Evolutionary conservation across 1,140 invertebrate species (phyloP), one percentile per base, ranked within the genome.

Genomic region (Zaprionus gabonicus): DNA sequence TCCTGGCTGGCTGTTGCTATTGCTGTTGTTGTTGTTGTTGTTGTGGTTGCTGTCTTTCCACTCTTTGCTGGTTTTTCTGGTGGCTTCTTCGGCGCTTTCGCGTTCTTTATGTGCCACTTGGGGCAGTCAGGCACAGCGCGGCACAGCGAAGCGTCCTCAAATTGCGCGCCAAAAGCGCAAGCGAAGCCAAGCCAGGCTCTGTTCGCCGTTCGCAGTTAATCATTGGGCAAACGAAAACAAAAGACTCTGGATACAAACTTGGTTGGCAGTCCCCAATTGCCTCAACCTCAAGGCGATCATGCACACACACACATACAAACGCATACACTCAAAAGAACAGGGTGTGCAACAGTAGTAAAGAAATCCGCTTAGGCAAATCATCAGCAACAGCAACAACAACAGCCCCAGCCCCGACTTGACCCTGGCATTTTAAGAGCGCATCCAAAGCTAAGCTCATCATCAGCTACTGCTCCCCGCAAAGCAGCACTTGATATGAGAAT

Each of bases 31-130:
- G 23, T 51, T 27, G 23, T 51, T 49, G 13, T 31, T 63, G 28
- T 31, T 31, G 28, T 31, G 28, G 28, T 7, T 31, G 28, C 7
- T 34, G 7, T 10, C 31, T 34, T 10, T 34, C 31, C 31, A 34
- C 31, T 34, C 31, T 34, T 34, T 34, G 31, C 31, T 34, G 31
- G 31, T 17, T 17, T 49, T 15, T 67, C n/a, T 9, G n/a, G 41
- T 46, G 41, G 34, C 34, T 71, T 31, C 58, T 62, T 53, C n/a
- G 57, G 41, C 53, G 27, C 41, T 65, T 64, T 31, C 27, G 49
- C 51, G 64, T 83, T 76, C 56, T 86, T 80, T 79, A 73, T 82
- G 82, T 73, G 83, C 56, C 76, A 86, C 82, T 85, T 62, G 82
- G 62, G 82, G 82, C 82, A 63, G 83, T 82, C 82, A 85, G 78